Evolutionary conservation across 37 sponge, comb jelly and placozoan genomes (phyloP).

Genomic region (Crambe crambe): DNA sequence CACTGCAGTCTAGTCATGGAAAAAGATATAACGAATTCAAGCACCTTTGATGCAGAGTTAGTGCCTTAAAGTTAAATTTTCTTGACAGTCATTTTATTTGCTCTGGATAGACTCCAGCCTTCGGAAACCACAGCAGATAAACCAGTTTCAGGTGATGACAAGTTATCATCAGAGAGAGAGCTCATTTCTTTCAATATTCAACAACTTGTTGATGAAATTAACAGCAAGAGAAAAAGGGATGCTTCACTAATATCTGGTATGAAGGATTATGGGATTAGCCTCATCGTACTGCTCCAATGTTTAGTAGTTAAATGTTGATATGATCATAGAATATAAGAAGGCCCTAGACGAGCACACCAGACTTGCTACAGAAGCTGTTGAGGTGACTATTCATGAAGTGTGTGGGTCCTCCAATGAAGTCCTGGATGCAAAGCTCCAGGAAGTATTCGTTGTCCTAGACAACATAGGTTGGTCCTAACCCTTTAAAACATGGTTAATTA

Average conservation of each 20-base stretch:
- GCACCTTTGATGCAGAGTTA: too few species aligned
- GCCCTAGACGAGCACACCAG: constrained; percentile 30
- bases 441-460: constrained; percentile 47
- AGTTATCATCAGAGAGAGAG: constrained; percentile 10
- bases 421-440: constrained; percentile 43
- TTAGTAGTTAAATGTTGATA: too few species aligned
- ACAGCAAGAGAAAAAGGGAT: constrained; percentile 74
- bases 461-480: constrained; percentile 52
- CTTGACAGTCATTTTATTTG: too few species aligned
- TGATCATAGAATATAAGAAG: constrained; percentile 58
- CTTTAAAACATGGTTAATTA: not conserved
- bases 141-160: not conserved
- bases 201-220: constrained; percentile 59
- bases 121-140: not conserved
- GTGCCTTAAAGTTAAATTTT: too few species aligned
- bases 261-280: not conserved
- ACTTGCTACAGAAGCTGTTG: constrained; percentile 19
- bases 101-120: too few species aligned
- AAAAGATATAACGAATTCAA: too few species aligned
- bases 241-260: constrained; percentile 49
- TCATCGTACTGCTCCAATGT: too few species aligned
- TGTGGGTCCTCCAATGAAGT: constrained; percentile 17
- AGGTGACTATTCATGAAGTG: constrained; percentile 13
- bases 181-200: constrained; percentile 27
- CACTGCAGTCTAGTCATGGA: too few species aligned